These are phyloP conservation scores for Chelidonichthys spinosus DNA, from an alignment of 2,797 vertebrate genomes.

Conservation along the genomic window DNA sequence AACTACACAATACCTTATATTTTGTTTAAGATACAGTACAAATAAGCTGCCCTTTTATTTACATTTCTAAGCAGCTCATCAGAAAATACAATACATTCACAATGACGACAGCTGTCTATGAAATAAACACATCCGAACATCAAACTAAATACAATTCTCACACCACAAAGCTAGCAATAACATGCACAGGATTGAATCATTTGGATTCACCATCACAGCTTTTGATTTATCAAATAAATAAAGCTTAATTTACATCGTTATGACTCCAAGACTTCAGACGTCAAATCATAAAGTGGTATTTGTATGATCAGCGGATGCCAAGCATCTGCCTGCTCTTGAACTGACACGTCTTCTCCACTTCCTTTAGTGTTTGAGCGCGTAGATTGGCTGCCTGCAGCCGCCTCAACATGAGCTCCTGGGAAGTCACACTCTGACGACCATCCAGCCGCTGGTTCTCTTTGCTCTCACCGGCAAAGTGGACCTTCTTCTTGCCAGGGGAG, in stretches of 20 bases:
- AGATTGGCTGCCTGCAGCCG: conserved; percentile 86
- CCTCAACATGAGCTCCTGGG: conserved; percentile 79
- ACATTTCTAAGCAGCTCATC: not conserved
- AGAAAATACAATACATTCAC: conserved; percentile 5
- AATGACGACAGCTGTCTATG: conserved; percentile 20
- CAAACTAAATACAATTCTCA: not conserved
- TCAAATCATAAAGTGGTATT: not conserved
- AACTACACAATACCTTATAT: not conserved
- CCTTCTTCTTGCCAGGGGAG: conserved; percentile 89
- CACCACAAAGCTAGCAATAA: not conserved
- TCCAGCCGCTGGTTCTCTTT: conserved; percentile 85
- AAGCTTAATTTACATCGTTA: conserved; percentile 38
- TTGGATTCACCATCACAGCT: conserved; percentile 6
- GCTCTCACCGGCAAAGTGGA: conserved; percentile 87
- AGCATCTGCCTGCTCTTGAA: conserved; percentile 89
- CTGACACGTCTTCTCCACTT: conserved; percentile 86
- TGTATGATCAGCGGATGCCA: conserved; percentile 86
- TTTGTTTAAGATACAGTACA: not conserved
- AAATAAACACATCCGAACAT: conserved; percentile 10
- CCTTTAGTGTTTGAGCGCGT: conserved; percentile 82
- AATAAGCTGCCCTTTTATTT: not conserved
- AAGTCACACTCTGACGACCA: conserved; percentile 53
- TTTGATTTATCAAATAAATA: conserved; percentile 34
- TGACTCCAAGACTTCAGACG: conserved; percentile 12
- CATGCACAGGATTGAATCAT: not conserved